These are phyloP conservation scores for Sebastes cheni DNA, from an alignment of 2,797 vertebrate genomes.

Conservation along the genomic window DNA sequence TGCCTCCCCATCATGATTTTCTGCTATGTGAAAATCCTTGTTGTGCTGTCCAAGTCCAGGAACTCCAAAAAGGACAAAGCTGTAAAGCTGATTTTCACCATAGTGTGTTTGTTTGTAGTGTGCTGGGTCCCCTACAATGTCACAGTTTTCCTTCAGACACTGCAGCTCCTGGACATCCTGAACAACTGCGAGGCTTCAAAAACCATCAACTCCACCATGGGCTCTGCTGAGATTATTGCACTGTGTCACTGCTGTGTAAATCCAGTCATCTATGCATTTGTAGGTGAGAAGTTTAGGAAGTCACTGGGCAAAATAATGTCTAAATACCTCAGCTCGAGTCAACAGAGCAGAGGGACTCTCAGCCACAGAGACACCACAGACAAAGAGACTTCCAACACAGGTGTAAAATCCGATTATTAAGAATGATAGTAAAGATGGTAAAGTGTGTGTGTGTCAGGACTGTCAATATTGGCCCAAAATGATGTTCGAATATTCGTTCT, in stretches of 20 bases:
- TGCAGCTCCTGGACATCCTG: conserved; percentile 69
- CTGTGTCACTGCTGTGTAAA: conserved; percentile 91
- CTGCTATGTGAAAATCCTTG: conserved; percentile 89
- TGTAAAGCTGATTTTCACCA: conserved; percentile 87
- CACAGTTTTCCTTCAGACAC: conserved; percentile 83
- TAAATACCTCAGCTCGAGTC: conserved; percentile 34
- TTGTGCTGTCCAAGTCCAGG: conserved; percentile 83
- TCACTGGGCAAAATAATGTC: conserved; percentile 73
- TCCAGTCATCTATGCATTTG: conserved; percentile 92
- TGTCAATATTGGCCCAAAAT: background rate
- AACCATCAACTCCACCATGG: conserved; percentile 70
- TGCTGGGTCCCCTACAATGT: conserved; percentile 94
- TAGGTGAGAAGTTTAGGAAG: conserved; percentile 92
- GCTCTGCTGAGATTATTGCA: conserved; percentile 83
- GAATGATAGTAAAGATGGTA: background rate
- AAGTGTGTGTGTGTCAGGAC: background rate
- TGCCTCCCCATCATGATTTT: conserved; percentile 87
- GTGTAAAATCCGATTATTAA: conserved; percentile 60
- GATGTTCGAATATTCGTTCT: background rate
- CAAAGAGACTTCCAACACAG: conserved; percentile 82
- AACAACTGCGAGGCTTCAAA: conserved; percentile 52
- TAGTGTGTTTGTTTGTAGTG: conserved; percentile 87
- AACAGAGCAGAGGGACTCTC: conserved; percentile 10
- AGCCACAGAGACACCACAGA: conserved; percentile 59
- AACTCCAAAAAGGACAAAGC: conserved; percentile 88